Percentiles rank a stretch among this genome's conserved stretches.
These are phyloP conservation scores for Sebastes fasciatus DNA, from an alignment of 2,113 vertebrate species.

Conservation along the genomic window DNA sequence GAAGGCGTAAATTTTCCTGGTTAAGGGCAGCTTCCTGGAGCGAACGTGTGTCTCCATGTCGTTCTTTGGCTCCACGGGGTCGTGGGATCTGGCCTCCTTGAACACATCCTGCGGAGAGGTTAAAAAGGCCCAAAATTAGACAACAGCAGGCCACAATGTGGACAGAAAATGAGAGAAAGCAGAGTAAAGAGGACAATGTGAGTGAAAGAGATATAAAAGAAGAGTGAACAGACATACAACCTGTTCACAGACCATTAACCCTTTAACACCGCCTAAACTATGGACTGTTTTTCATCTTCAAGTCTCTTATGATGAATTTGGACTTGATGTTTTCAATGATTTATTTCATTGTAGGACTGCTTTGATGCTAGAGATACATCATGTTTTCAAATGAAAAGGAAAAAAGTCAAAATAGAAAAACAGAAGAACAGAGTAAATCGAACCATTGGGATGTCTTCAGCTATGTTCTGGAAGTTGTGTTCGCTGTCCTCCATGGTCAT, in stretches of 20 bases:
- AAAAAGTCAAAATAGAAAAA: neutral
- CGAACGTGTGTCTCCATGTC: slow-evolving; percentile 92
- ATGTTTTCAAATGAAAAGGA: neutral
- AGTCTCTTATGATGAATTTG: neutral
- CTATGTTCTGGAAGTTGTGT: slow-evolving; percentile 91
- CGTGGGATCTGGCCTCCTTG: slow-evolving; percentile 90
- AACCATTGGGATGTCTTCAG: slow-evolving; percentile 96
- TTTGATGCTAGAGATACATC: neutral
- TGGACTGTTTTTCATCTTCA: neutral
- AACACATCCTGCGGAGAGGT: slow-evolving; percentile 90
- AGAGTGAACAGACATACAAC: too few relatives aligned
- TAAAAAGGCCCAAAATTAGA: slow-evolving; percentile 36
- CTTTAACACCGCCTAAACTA: neutral
- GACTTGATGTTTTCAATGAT: neutral
- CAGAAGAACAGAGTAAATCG: neutral
- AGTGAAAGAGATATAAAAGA: neutral
- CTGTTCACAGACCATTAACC: neutral
- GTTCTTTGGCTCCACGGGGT: slow-evolving; percentile 86
- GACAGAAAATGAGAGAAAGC: neutral
- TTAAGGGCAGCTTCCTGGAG: slow-evolving; percentile 93
- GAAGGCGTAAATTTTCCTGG: slow-evolving; percentile 96
- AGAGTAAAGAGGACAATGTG: neutral
- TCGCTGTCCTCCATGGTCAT: slow-evolving; percentile 99
- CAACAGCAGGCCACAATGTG: neutral
- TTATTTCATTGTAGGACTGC: neutral